Conservation (phyloP, 2,113 vertebrate species). For the Synodontis membranacea region DNA sequence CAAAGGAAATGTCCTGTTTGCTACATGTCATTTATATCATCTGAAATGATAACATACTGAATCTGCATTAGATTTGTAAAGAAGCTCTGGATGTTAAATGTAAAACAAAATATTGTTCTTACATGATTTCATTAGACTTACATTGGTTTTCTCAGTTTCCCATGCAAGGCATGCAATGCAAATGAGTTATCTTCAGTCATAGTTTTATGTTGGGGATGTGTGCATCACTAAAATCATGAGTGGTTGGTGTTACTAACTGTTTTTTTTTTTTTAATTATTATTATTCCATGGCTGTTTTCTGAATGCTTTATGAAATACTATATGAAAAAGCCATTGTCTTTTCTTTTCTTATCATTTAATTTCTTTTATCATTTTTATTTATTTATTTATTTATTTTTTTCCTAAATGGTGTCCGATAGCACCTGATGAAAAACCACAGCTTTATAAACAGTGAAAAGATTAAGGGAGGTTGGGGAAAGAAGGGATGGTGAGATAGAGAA, state of each 20-base stretch:
- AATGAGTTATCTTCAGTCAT: slow-evolving; percentile 65
- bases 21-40: slow-evolving; percentile 59
- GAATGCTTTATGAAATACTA: slow-evolving; percentile 13
- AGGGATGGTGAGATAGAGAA: slow-evolving; percentile 44
- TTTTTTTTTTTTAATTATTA: too few species aligned
- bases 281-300: slow-evolving; percentile 14
- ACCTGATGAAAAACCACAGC: slow-evolving; percentile 56
- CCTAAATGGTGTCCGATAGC: slow-evolving; percentile 44
- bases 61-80: slow-evolving; percentile 84
- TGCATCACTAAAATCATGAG: slow-evolving; percentile 47
- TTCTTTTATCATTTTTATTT: too few species aligned
- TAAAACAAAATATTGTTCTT: slow-evolving; percentile 73
- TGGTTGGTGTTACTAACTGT: slow-evolving; percentile 27
- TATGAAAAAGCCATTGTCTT: slow-evolving; percentile 51
- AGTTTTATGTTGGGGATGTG: slow-evolving; percentile 46
- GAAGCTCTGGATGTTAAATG: slow-evolving; percentile 79
- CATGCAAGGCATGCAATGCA: slow-evolving; percentile 96
- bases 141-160: slow-evolving; percentile 77
- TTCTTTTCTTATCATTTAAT: slow-evolving; percentile 33
- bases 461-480: background rate
- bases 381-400: slow-evolving; percentile 32
- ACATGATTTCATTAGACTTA: slow-evolving; percentile 76
- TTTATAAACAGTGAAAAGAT: slow-evolving; percentile 40
- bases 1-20: slow-evolving; percentile 70
- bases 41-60: slow-evolving; percentile 66